These are phyloP conservation scores for Electrophaes corylata DNA, from an alignment of 2,888 invertebrate genomes.

Conservation along the genomic window DNA sequence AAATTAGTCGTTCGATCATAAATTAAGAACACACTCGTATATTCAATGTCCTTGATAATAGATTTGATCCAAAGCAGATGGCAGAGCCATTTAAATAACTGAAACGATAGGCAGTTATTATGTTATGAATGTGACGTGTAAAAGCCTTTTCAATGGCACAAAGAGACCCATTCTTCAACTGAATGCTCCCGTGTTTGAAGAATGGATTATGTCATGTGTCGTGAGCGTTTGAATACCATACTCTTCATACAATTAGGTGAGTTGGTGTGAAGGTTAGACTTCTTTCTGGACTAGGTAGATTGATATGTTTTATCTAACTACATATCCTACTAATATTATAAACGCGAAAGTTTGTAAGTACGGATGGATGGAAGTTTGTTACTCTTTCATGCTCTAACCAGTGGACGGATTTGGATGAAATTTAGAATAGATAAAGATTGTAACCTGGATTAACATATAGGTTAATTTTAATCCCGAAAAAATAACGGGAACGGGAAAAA, in stretches of 20 bases:
- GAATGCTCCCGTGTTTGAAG: constrained; percentile 20
- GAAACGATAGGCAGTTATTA: constrained; percentile 18
- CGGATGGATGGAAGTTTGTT: no score
- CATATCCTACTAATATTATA: no score
- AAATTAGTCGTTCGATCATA: not conserved
- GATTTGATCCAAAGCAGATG: constrained; percentile 8
- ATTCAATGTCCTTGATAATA: not conserved
- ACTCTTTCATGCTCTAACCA: no score
- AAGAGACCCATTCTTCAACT: constrained; percentile 27
- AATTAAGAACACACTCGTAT: not conserved
- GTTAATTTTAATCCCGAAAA: no score
- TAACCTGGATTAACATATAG: no score
- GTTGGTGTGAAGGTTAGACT: constrained; percentile 10
- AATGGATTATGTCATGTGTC: constrained; percentile 27
- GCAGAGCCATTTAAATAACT: constrained; percentile 5
- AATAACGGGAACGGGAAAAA: no score
- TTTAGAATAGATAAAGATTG: no score
- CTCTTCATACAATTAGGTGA: constrained; percentile 26
- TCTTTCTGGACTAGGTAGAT: not conserved
- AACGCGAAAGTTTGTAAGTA: no score
- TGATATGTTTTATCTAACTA: not conserved
- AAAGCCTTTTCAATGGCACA: constrained; percentile 29
- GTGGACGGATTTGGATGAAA: no score
- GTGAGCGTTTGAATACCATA: constrained; percentile 25
- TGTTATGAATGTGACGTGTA: constrained; percentile 22